Percentiles rank a stretch among this genome's conserved stretches.
Conservation (phyloP, 2,113 vertebrate genomes). For the Tachuris rubrigastra region DNA sequence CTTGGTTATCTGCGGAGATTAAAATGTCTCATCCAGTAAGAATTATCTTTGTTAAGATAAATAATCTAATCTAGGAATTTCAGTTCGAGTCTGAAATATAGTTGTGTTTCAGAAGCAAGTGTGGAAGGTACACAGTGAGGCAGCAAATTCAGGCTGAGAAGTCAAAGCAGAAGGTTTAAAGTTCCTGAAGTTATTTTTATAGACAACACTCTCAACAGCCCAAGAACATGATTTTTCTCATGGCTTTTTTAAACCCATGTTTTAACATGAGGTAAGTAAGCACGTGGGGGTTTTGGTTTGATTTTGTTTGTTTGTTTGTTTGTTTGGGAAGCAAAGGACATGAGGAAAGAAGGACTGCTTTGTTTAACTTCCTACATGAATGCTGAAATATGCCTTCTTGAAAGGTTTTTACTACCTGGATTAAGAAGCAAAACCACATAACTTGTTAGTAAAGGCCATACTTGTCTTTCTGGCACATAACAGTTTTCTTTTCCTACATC, state of each 20-base stretch:
- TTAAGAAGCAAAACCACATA: neutral
- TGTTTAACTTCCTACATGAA: neutral
- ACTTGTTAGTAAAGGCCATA: neutral
- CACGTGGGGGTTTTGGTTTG: rapidly evolving
- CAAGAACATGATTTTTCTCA: neutral
- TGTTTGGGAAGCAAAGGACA: neutral
- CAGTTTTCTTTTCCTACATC: neutral
- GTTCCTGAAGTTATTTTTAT: neutral
- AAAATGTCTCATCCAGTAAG: neutral
- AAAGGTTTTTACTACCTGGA: neutral
- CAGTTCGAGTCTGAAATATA: neutral
- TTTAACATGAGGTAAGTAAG: neutral
- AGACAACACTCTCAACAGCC: neutral
- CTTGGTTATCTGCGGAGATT: neutral
- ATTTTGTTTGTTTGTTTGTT: neutral
- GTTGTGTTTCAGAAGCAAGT: neutral
- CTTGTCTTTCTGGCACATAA: neutral
- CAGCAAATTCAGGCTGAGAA: neutral
- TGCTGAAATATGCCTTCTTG: neutral
- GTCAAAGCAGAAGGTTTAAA: neutral
- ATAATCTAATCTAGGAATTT: neutral
- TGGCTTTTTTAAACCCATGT: neutral
- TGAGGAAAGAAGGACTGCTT: neutral
- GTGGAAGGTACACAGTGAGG: neutral
- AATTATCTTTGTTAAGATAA: neutral